phyloP scores from a whole-genome alignment of 2,888 invertebrate genomes.

The Dryadula phaetusa region DNA sequence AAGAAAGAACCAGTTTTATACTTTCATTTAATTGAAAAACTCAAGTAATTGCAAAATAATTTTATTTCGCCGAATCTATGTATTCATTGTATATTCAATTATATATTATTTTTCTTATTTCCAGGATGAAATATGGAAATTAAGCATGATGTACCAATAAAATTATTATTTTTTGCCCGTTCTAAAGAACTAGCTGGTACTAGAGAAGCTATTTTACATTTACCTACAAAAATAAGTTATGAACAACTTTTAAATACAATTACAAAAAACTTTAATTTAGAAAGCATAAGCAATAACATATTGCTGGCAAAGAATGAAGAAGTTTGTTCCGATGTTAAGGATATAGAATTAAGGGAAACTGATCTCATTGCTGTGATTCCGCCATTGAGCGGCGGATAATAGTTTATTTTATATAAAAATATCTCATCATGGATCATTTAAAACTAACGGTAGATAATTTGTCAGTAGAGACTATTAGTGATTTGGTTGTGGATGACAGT shows the following conservation, averaged over 20 bases:
- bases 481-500: slow-evolving; percentile 86
- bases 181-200: slow-evolving; percentile 92
- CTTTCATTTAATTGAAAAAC: slow-evolving; percentile 5
- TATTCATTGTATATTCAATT: background rate
- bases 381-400: slow-evolving; percentile 95
- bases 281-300: slow-evolving; percentile 87
- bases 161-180: slow-evolving; percentile 95
- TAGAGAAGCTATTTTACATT: slow-evolving; percentile 78
- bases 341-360: slow-evolving; percentile 84
- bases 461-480: slow-evolving; percentile 86
- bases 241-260: slow-evolving; percentile 85
- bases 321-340: slow-evolving; percentile 85
- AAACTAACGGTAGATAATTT: slow-evolving; percentile 88
- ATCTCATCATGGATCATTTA: slow-evolving; percentile 87
- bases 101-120: slow-evolving; percentile 20
- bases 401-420: slow-evolving; percentile 21
- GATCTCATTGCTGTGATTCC: slow-evolving; percentile 97
- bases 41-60: background rate
- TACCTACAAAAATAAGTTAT: slow-evolving; percentile 82
- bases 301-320: slow-evolving; percentile 94
- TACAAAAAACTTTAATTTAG: slow-evolving; percentile 85
- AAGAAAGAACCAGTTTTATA: slow-evolving; percentile 9
- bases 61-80: background rate
- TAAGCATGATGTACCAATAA: slow-evolving; percentile 82
- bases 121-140: slow-evolving; percentile 76